Base-by-base conservation (phyloP, 2,888 invertebrate species). In the Spodoptera picta region DNA sequence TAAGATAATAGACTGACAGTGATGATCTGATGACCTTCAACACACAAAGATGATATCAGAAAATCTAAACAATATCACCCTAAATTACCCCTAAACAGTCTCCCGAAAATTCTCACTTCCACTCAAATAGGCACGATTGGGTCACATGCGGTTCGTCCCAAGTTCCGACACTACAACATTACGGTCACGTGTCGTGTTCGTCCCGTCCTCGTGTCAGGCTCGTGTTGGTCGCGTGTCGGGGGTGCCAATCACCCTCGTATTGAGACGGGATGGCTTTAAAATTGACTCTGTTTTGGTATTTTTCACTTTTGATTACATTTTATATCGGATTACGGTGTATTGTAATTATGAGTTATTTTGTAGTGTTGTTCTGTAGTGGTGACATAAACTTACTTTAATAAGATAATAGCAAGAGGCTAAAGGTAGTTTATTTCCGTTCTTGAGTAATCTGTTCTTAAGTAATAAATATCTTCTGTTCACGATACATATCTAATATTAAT, bases 101-200 rank as follows among this genome's bases (percentile, higher is more conserved):
- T 75, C 74, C 63, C 79, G 66, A 71, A 71, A 80, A 60, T 80
- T 84, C 83, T 83, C 87, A 84, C 86, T 90, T 89, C 84, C 86
- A 90, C 82, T 82, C 80, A 86, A 90, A 83, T 85, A 81, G 82
- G 78, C 81, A 80, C 77, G 80, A 88, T 87, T 86, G 83, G 81
- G 71, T 81, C 84, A 73, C 83, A 87, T 84, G 83, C 73, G 83
- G 81, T 81, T 81, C 79, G 79, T 77, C 73, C 70, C 77, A 77
- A 87, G 87, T 88, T 89, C 88, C 89, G 87, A 73, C 82, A 80
- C 70, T 80, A 77, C 36, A 85, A 79, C 88, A 90, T 84, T 89
- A 45, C 78, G 68, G 65, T 45, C 83, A 82, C 89, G 89, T 84
- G 87, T 60, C 82, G 61, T 75, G 47, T 84, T 65, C 90, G 88